Evolutionary conservation across 2,888 invertebrate species (phyloP), one percentile per base, ranked within the genome.

Genomic region (Idaea aversata): DNA sequence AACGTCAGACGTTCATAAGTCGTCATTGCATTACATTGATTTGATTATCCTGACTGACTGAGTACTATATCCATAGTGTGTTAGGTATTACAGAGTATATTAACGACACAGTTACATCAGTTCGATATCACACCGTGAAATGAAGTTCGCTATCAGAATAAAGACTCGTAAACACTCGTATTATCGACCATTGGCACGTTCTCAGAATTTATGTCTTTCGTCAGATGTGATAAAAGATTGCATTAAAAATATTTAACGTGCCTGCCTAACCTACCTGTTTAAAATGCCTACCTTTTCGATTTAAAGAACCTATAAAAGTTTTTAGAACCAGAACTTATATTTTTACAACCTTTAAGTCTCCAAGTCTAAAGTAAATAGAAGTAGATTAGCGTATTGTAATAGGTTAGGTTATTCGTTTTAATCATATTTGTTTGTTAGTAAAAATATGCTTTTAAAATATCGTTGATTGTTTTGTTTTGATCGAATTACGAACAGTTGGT

Each of bases 201-300:
- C 5, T 16, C 13, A 59, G 58, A 66, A 47, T 68, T 68, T 64
- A 66, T 61, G 66, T 60, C 65, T 63, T 64, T 63, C 57, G 63
- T 63, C 62, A 57, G 59, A 60, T 63, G 68, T 66, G 61, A 67
- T 67, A 67, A 66, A 70, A 65, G 35, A 66, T 65, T 47, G 47
- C 47, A 47, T 47, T 47, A 47, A 47, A 25, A 47, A 47, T 10
- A 47, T 47, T 7, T 7, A 47, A 47, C 47, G 10, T 5, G 13
- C 47, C 13, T 36, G 10, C 36, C 36, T 36, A 36, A 47, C 47
- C 47, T 10, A 47, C 25, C 25, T 25, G 25, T 25, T 25, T 25
- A 25, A 25, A 25, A 25, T 25, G 25, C 25, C 25, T 25, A 25
- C 47, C 36, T 47, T 47, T 7, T 7, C 13, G 13, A 7, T 47